These are phyloP conservation scores for Pteropus alecto DNA, from an alignment of 2,113 vertebrate genomes.

Conservation along the genomic window DNA sequence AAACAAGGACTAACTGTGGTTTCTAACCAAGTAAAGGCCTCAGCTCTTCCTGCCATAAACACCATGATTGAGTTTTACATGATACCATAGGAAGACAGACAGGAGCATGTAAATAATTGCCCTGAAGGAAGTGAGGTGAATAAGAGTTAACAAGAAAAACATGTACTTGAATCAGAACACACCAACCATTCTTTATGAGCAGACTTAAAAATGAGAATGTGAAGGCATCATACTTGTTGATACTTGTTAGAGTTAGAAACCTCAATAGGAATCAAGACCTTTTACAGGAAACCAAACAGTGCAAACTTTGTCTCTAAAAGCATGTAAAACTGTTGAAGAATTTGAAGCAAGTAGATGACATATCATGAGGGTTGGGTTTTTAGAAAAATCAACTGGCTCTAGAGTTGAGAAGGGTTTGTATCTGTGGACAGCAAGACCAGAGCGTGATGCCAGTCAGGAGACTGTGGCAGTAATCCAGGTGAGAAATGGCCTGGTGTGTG, in stretches of 20 bases:
- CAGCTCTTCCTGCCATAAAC: not conserved
- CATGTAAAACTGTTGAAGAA: not conserved
- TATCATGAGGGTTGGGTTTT: not conserved
- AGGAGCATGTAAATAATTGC: not conserved
- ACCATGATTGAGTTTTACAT: not conserved
- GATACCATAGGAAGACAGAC: not conserved
- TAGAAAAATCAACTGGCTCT: not conserved
- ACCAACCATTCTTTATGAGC: not conserved
- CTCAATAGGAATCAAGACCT: not conserved
- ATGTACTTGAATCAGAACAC: not conserved
- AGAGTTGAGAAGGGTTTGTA: not conserved
- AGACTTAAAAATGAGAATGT: not conserved
- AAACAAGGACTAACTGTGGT: not conserved
- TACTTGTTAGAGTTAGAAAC: not conserved
- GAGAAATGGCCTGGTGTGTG: not conserved
- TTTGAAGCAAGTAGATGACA: not conserved
- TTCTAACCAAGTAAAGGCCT: not conserved
- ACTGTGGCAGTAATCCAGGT: not conserved
- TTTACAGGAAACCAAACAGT: not conserved
- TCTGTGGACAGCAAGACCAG: not conserved
- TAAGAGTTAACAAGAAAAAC: not conserved
- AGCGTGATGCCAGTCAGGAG: not conserved
- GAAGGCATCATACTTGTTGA: not conserved
- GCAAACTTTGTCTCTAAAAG: not conserved
- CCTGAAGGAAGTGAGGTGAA: not conserved